Base-by-base conservation (phyloP, 2,113 vertebrate genomes). In the Salvelinus fontinalis region DNA sequence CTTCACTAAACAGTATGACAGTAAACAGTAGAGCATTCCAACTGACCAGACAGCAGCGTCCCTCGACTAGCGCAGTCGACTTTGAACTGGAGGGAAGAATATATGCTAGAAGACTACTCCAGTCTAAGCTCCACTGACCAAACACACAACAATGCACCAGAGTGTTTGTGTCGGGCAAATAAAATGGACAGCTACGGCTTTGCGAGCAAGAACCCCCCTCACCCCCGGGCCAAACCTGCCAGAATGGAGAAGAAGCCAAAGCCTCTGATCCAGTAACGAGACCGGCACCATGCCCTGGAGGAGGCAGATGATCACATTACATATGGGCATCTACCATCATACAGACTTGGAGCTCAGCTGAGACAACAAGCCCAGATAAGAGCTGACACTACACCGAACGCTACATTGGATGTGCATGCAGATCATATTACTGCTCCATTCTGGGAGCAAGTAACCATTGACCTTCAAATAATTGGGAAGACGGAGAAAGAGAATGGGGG, bases 281-380 rank as follows among this genome's bases (percentile, higher is more conserved):
- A 83, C 72, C 66, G 79, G 68, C 81, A 73, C 75, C 70, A 27
- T 72, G 79, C 77, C 84, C 80, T 8, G 79, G 74, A 84, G 84
- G 75, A 69, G 81, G 34, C 22, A 48, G 78, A 83, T 83, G 86
- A 82, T 75, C 74, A 83, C 81, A 81, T 88, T 86, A 78, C 86
- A 81, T 84, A 77, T 29, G 81, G 84, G 82, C 76, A 87, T 84
- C 83, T 76, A 84, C 85, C 81, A 85, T 82, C 71, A 62, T 84
- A 81, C 66, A 27, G 71, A 59, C 71, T 83, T 77, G 76, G 78
- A 77, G 78, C 83, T 88, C 81, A 85, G 26, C n/a, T 68, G 54
- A 79, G 71, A 86, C 60, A 85, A 76, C 70, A 44, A 82, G 80
- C 71, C 68, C 69, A 79, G 86, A 87, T 88, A 82, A 78, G 78